Evolutionary conservation across 2,113 vertebrate genomes (phyloP).

Genomic region (Thymallus thymallus): DNA sequence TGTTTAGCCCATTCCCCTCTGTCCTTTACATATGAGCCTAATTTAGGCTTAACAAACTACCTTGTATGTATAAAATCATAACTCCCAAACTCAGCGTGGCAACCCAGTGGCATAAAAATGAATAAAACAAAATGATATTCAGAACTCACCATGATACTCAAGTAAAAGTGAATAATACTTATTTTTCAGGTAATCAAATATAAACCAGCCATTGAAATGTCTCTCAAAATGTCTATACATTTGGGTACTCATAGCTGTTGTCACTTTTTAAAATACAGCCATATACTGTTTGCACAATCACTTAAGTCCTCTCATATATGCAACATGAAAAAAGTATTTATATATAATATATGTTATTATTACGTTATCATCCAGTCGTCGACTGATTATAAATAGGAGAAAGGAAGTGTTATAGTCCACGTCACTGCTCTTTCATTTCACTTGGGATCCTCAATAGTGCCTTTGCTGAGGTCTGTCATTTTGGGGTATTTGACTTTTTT

Average conservation of each 20-base stretch:
- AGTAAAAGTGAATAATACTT: conserved; percentile 47
- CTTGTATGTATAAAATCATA: conserved; percentile 7
- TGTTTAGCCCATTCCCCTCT: not conserved
- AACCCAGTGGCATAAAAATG: conserved; percentile 29
- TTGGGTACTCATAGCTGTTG: conserved; percentile 35
- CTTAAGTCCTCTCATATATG: conserved; percentile 56
- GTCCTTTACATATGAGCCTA: not conserved
- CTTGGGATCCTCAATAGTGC: conserved; percentile 96
- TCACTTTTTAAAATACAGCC: conserved; percentile 67
- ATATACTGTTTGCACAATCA: conserved; percentile 69
- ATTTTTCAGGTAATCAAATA: conserved; percentile 20
- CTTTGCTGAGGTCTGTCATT: conserved; percentile 41
- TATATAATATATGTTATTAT: conserved; percentile 54
- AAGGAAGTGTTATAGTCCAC: conserved; percentile 47
- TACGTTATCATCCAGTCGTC: conserved; percentile 72
- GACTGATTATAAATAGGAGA: conserved; percentile 73
- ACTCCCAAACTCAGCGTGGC: conserved; percentile 17
- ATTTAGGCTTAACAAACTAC: not conserved
- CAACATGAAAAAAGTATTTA: conserved; percentile 51
- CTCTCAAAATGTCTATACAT: conserved; percentile 38
- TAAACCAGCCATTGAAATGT: conserved; percentile 48
- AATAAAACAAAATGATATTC: not conserved
- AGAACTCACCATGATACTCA: conserved; percentile 27
- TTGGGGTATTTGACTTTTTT: too few species aligned
- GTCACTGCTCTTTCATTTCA: conserved; percentile 66